Evolutionary conservation across 2,888 invertebrate species (phyloP).

Genomic region (Nomada fucata): DNA sequence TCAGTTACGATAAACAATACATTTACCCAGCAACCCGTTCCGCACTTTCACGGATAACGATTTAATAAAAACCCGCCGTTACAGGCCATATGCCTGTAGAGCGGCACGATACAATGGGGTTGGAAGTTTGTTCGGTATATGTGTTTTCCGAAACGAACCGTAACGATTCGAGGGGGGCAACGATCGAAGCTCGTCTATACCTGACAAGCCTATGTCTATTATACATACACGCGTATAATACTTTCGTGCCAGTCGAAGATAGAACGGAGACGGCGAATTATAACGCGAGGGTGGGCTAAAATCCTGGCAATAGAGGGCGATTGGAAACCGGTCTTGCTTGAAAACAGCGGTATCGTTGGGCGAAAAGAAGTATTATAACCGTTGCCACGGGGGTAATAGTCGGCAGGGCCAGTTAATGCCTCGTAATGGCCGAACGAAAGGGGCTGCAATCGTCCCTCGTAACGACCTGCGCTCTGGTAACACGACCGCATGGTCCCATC

Average conservation of each 20-base stretch:
- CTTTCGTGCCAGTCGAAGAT: slow-evolving; percentile 33
- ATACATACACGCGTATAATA: background rate
- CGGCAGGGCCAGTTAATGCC: slow-evolving; percentile 78
- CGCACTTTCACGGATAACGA: background rate
- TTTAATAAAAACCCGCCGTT: slow-evolving; percentile 1
- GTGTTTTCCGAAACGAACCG: slow-evolving; percentile 27
- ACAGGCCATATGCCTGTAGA: slow-evolving; percentile 14
- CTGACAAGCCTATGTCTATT: background rate
- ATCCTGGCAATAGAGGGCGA: slow-evolving; percentile 65
- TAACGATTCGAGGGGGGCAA: slow-evolving; percentile 25
- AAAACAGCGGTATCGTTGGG: slow-evolving; percentile 58
- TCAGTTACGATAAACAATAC: background rate
- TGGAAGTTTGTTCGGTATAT: background rate
- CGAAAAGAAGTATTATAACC: slow-evolving; percentile 72
- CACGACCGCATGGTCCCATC: slow-evolving; percentile 78
- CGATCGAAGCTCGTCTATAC: slow-evolving; percentile 20
- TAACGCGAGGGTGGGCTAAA: slow-evolving; percentile 34
- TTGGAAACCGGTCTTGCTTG: slow-evolving; percentile 65
- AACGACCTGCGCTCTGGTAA: slow-evolving; percentile 78
- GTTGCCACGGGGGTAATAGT: slow-evolving; percentile 74
- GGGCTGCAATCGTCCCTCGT: slow-evolving; percentile 75
- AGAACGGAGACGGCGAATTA: slow-evolving; percentile 11
- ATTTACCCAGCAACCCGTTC: background rate
- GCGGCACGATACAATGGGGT: background rate
- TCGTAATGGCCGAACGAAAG: slow-evolving; percentile 76